phyloP scores from a whole-genome alignment of 2,113 vertebrate genomes.

The Oxyruncus cristatus region DNA sequence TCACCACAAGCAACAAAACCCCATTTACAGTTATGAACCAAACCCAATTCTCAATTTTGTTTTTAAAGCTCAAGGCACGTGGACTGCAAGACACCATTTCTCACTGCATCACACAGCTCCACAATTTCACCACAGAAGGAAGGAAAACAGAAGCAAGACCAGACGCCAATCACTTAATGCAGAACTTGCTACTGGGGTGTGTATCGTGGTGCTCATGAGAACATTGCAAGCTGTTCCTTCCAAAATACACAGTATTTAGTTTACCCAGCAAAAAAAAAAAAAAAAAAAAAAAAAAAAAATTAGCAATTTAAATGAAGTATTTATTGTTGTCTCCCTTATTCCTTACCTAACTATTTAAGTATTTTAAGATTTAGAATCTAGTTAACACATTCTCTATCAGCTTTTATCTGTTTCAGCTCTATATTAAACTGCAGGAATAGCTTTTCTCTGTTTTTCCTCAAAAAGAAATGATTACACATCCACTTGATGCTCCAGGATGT shows the following conservation, averaged over 20 bases:
- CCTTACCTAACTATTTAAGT: not conserved
- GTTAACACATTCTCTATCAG: not conserved
- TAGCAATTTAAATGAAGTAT: not conserved
- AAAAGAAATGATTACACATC: not conserved
- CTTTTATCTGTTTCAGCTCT: not conserved
- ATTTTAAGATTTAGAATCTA: not conserved
- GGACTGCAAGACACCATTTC: not conserved
- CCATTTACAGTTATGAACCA: not conserved
- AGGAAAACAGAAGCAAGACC: not conserved
- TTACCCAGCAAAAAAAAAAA: too few species aligned
- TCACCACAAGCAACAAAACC: not conserved
- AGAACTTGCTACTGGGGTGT: accelerated
- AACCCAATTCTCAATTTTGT: not conserved
- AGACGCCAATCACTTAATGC: accelerated
- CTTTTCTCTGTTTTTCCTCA: not conserved
- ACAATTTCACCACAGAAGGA: not conserved
- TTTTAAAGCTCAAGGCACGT: not conserved
- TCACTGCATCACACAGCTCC: not conserved
- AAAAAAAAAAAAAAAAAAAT: not conserved
- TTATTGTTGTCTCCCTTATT: not conserved
- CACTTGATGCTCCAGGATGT: not conserved
- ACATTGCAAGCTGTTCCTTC: not conserved
- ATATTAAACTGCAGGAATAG: not conserved
- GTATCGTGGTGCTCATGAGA: accelerated
- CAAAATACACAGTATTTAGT: not conserved